Evolutionary conservation across 2,888 invertebrate genomes (phyloP), one percentile per base, ranked within the genome.

Genomic region (Blastobasis lacticolella): DNA sequence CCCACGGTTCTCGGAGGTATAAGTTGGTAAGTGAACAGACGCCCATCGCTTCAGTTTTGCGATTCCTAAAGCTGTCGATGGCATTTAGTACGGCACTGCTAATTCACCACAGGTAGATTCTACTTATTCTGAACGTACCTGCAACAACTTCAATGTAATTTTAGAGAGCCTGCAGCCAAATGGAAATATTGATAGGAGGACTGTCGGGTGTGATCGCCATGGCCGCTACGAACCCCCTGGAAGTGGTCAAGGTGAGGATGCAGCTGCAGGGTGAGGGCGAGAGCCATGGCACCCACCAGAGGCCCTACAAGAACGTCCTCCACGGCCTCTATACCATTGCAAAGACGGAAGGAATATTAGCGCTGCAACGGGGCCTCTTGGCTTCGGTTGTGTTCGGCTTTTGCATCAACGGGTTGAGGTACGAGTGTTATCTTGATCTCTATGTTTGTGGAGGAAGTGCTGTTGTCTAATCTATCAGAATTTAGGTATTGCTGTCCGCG

Each of bases 181-280:
- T 92, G 89, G 95, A 95, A 66, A 94, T 94, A 73, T 67, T 90
- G 6, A 89, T 94, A 49, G 95, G 94, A 7, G 95, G 91, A 0
- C 62, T 91, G 5, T 92, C 93, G 10, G 94, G 94, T 5, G 92
- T 92, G 9, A 92, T 93, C 9, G 95, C 95, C 0, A 94, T 94
- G 0, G 84, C 94, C 48, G 91, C 96, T 64, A 95, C 95, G 5
- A 97, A 97, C 73, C 97, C 97, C 0, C 89, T 96, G 69, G 97
- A 97, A 77, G 96, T 97, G 6, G 82, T 96, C 36, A 97, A 97
- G 84, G 96, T 94, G 9, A 90, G 97, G 0, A 90, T 97, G 73
- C 97, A 97, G 74, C 86, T 97, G 3, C 96, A 97, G 75, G 93
- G 93, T 1, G 93, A 95, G 73, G 23, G 23, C 23, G 23, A 23